Evolutionary conservation across 2,888 invertebrate genomes (phyloP).

Genomic region (Ganaspis brasiliensis): DNA sequence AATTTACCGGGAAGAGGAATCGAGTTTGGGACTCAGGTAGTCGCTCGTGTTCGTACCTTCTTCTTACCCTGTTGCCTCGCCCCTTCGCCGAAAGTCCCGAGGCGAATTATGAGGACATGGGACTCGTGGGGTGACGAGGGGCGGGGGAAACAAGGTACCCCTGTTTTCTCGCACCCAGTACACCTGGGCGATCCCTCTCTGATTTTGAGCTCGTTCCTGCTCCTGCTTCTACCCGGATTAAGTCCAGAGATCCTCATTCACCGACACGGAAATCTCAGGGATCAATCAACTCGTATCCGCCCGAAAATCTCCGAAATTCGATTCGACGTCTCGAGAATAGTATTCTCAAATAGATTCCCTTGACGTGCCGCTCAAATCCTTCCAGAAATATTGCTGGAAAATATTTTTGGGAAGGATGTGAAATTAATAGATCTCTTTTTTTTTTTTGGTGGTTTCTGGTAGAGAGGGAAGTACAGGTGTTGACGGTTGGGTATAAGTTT

Average conservation of each 20-base stretch:
- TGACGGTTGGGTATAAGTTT: too few species aligned
- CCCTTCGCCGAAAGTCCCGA: slow-evolving; percentile 10
- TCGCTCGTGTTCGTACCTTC: slow-evolving; percentile 47
- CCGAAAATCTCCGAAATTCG: slow-evolving; percentile 35
- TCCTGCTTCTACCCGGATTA: slow-evolving; percentile 65
- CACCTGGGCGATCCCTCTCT: slow-evolving; percentile 74
- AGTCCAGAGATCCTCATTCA: slow-evolving; percentile 56
- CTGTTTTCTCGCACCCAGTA: slow-evolving; percentile 65
- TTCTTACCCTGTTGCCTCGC: slow-evolving; percentile 55
- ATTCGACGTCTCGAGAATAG: slow-evolving; percentile 38
- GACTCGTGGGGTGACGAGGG: slow-evolving; percentile 25
- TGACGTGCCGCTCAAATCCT: not conserved
- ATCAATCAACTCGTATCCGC: slow-evolving; percentile 59
- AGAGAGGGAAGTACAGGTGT: too few species aligned
- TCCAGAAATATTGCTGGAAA: slow-evolving; percentile 3
- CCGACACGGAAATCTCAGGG: slow-evolving; percentile 50
- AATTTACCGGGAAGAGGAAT: slow-evolving; percentile 64
- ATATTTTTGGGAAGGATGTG: not conserved
- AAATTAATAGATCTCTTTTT: slow-evolving; percentile 1
- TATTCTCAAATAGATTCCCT: slow-evolving; percentile 9
- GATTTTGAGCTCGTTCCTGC: slow-evolving; percentile 59
- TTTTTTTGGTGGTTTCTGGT: not conserved
- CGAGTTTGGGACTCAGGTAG: slow-evolving; percentile 65
- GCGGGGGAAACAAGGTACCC: slow-evolving; percentile 51
- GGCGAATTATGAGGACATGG: slow-evolving; percentile 39